Conservation (phyloP, 1,140 invertebrate genomes). For the Macrobrachium rosenbergii region DNA sequence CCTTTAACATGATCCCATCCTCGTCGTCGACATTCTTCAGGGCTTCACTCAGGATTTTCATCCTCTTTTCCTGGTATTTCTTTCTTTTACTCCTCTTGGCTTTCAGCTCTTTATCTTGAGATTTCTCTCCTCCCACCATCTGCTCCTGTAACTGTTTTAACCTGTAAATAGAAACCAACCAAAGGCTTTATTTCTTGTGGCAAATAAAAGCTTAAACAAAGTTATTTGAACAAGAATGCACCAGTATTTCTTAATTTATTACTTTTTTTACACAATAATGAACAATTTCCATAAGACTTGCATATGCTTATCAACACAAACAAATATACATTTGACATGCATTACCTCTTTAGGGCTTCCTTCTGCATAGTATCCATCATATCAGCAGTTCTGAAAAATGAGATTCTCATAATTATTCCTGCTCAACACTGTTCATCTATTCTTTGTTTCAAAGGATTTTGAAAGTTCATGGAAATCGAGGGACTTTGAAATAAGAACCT, state of each 20-base stretch:
- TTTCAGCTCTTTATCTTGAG: conserved; percentile 77
- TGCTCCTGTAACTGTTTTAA: conserved; percentile 80
- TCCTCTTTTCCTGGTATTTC: conserved; percentile 79
- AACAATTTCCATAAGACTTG: no score
- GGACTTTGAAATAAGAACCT: no score
- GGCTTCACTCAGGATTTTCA: conserved; percentile 76
- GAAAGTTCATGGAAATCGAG: no score
- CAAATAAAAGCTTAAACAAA: neutral
- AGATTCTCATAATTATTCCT: neutral
- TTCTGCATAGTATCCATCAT: conserved; percentile 70
- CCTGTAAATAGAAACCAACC: conserved; percentile 69
- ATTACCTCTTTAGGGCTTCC: conserved; percentile 67
- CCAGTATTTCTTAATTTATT: no score
- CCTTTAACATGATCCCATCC: conserved; percentile 77
- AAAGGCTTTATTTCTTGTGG: no score
- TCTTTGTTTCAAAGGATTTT: neutral
- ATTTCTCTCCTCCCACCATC: conserved; percentile 85
- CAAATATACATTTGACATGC: neutral
- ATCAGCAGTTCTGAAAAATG: conserved; percentile 67
- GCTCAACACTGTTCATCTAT: neutral
- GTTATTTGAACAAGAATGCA: neutral
- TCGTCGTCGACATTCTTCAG: conserved; percentile 81
- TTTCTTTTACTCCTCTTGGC: conserved; percentile 73
- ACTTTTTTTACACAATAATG: no score
- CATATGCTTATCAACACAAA: neutral